phyloP scores from a whole-genome alignment of 2,797 vertebrate species.

The Ibycter americanus region DNA sequence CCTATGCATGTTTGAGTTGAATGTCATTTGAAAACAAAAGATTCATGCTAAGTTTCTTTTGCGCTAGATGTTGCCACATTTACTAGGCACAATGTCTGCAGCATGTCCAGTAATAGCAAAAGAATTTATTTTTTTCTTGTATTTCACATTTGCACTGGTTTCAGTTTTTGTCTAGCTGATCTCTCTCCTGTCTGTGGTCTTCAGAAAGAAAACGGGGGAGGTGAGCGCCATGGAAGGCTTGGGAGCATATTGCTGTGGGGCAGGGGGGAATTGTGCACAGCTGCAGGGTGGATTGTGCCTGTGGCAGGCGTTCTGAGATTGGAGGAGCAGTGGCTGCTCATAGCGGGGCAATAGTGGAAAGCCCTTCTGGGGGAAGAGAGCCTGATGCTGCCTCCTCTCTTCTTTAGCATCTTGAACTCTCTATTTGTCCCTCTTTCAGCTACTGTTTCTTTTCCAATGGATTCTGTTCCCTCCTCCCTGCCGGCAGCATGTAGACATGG shows the following conservation, averaged over 20 bases:
- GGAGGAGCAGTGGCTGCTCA: background rate
- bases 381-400: background rate
- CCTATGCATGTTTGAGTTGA: conserved; percentile 77
- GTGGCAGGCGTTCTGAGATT: background rate
- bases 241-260: background rate
- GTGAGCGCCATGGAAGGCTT: background rate
- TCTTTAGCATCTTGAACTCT: background rate
- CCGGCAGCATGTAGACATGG: background rate
- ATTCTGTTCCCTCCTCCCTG: background rate
- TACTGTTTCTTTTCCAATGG: background rate
- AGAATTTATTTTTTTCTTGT: background rate
- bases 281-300: background rate
- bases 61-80: conserved; percentile 13
- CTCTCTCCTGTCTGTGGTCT: background rate
- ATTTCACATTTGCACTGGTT: conserved; percentile 36
- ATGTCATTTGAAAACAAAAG: conserved; percentile 74
- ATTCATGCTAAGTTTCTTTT: conserved; percentile 38
- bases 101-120: conserved; percentile 40
- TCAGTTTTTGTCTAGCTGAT: background rate
- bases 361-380: background rate
- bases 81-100: conserved; percentile 40
- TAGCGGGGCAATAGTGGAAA: background rate
- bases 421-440: background rate
- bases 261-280: background rate
- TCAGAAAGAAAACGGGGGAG: background rate